Percentiles rank a stretch among this genome's conserved stretches.
Conservation (phyloP, 1,140 invertebrate species). For the Drosophila mayri region DNA sequence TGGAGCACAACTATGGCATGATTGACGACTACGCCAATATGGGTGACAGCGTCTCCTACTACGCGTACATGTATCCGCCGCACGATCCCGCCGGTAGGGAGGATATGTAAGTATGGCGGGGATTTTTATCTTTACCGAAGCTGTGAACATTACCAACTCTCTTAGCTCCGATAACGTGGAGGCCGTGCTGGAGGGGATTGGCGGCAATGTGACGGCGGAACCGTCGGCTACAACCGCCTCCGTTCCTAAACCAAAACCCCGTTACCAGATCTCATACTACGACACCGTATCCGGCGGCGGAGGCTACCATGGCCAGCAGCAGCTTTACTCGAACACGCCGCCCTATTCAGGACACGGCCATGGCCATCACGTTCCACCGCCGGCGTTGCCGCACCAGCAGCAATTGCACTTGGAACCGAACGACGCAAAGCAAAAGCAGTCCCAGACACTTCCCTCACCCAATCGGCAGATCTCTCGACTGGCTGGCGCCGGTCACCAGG, state of each 20-base stretch:
- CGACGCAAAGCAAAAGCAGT: conserved; percentile 77
- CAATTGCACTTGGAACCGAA: conserved; percentile 72
- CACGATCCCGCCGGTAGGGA: conserved; percentile 83
- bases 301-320: conserved; percentile 75
- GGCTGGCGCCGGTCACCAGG: conserved; percentile 52
- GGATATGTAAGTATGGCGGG: conserved; percentile 71
- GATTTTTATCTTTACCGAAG: background rate
- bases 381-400: conserved; percentile 72
- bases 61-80: conserved; percentile 86
- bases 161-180: conserved; percentile 82
- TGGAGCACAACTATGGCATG: conserved; percentile 86
- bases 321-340: conserved; percentile 77
- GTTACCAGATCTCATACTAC: conserved; percentile 81
- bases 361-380: conserved; percentile 59
- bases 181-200: conserved; percentile 82
- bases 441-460: conserved; percentile 78
- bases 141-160: background rate
- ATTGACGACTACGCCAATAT: conserved; percentile 84
- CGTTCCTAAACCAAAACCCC: conserved; percentile 69
- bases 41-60: conserved; percentile 87
- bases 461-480: conserved; percentile 82
- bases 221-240: conserved; percentile 28
- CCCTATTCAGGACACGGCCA: conserved; percentile 59
- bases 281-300: conserved; percentile 67
- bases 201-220: conserved; percentile 60